Percentiles rank a stretch among this genome's conserved stretches.
phyloP scores from a whole-genome alignment of 2,113 vertebrate genomes.

The Mesocricetus auratus region DNA sequence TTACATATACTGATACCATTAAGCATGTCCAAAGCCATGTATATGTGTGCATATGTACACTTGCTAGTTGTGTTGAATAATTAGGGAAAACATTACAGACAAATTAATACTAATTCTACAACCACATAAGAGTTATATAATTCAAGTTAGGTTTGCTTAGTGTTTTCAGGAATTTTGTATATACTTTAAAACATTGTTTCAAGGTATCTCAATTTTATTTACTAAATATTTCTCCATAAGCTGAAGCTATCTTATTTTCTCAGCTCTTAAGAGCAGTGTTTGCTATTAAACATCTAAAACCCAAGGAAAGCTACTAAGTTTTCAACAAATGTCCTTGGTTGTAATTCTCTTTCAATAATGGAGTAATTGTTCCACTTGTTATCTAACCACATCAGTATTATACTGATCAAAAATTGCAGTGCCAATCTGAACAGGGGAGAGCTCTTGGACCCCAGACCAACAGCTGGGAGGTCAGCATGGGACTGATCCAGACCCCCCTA shows the following conservation, averaged over 20 bases:
- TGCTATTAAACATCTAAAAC: constrained; percentile 40
- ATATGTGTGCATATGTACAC: neutral
- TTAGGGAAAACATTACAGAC: constrained; percentile 26
- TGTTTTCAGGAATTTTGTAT: constrained; percentile 42
- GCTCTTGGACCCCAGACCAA: no score
- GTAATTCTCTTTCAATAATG: neutral
- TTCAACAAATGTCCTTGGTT: neutral
- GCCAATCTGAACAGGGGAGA: no score
- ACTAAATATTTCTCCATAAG: constrained; percentile 35
- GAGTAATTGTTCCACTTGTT: neutral
- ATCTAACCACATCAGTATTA: neutral
- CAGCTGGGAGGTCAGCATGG: no score
- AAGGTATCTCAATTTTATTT: constrained; percentile 53
- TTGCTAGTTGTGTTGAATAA: constrained; percentile 33
- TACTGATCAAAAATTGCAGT: no score
- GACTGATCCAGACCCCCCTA: no score
- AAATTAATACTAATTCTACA: constrained; percentile 7
- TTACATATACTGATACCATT: no score
- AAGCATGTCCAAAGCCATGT: no score
- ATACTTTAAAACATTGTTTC: constrained; percentile 61
- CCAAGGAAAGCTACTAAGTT: neutral
- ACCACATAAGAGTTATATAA: constrained; percentile 29
- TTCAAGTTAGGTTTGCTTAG: constrained; percentile 13
- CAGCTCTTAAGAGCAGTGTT: constrained; percentile 14
- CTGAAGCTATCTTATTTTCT: constrained; percentile 23